A percentile compares a stretch with the other conserved stretches of the same genome.
Conservation (phyloP, 2,797 vertebrate genomes). For the Enteromius afrohamiltoni region DNA sequence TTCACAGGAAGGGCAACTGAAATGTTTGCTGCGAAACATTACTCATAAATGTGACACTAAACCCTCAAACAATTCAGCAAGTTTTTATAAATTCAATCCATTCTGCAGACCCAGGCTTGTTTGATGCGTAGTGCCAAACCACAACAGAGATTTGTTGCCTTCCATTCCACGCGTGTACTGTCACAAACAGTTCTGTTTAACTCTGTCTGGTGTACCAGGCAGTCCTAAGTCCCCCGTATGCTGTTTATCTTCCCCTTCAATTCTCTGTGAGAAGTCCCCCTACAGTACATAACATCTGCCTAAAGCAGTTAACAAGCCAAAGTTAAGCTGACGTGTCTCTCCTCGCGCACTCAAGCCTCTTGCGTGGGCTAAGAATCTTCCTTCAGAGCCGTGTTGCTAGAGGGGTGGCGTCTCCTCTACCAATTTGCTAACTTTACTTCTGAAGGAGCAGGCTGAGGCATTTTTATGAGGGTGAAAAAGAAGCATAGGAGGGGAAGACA, state of each 20-base stretch:
- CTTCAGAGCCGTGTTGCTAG: slow-evolving; percentile 12
- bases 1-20: background rate
- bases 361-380: slow-evolving; percentile 33
- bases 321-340: slow-evolving; percentile 48
- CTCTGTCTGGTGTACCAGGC: slow-evolving; percentile 15
- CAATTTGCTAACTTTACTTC: slow-evolving; percentile 43
- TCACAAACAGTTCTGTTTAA: slow-evolving; percentile 1
- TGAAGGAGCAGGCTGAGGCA: slow-evolving; percentile 14
- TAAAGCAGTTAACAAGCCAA: slow-evolving; percentile 48
- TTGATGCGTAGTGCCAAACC: slow-evolving; percentile 1
- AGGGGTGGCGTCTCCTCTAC: slow-evolving; percentile 36
- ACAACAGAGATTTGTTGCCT: slow-evolving; percentile 19
- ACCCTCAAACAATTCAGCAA: background rate
- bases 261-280: slow-evolving; percentile 22
- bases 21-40: slow-evolving; percentile 34
- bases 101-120: slow-evolving; percentile 38
- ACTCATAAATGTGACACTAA: slow-evolving; percentile 16
- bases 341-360: background rate
- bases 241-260: slow-evolving; percentile 33
- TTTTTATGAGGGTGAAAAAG: slow-evolving; percentile 27
- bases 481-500: slow-evolving; percentile 13
- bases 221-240: slow-evolving; percentile 18
- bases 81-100: slow-evolving; percentile 29
- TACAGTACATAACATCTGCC: slow-evolving; percentile 26
- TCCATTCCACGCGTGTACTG: background rate